phyloP scores from a whole-genome alignment of 2,888 invertebrate species.

The Dendrolimus pini region DNA sequence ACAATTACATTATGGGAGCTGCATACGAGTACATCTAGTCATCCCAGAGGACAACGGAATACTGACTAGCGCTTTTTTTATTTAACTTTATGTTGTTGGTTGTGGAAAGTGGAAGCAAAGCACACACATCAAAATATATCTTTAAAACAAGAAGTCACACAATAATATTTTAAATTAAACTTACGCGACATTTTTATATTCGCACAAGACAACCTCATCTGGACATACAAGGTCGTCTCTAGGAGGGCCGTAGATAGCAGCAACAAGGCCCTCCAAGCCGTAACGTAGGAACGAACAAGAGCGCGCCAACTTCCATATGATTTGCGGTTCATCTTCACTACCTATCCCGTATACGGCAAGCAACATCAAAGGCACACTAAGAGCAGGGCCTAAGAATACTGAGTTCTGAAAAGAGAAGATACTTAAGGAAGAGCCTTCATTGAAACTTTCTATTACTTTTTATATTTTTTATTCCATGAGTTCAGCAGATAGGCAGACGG shows the following conservation, averaged over 20 bases:
- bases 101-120: too few species aligned
- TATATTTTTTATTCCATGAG: too few species aligned
- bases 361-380: conserved; percentile 91
- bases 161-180: conserved; percentile 18
- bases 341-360: conserved; percentile 93
- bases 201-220: conserved; percentile 82
- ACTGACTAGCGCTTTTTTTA: too few species aligned
- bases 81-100: too few species aligned
- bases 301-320: conserved; percentile 85
- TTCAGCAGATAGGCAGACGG: too few species aligned
- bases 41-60: too few species aligned
- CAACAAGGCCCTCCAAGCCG: conserved; percentile 87
- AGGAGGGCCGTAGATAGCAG: conserved; percentile 87
- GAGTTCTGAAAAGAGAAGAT: conserved; percentile 79
- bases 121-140: too few species aligned
- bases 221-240: conserved; percentile 86
- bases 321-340: conserved; percentile 82
- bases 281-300: conserved; percentile 89
- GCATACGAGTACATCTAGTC: too few species aligned
- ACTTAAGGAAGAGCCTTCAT: too few species aligned
- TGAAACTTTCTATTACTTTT: too few species aligned
- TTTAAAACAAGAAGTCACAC: too few species aligned
- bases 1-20: too few species aligned
- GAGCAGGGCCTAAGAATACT: conserved; percentile 92
- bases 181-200: conserved; percentile 81